Evolutionary conservation across 1,140 invertebrate genomes (phyloP).

Genomic region (Euglossa dilemma): DNA sequence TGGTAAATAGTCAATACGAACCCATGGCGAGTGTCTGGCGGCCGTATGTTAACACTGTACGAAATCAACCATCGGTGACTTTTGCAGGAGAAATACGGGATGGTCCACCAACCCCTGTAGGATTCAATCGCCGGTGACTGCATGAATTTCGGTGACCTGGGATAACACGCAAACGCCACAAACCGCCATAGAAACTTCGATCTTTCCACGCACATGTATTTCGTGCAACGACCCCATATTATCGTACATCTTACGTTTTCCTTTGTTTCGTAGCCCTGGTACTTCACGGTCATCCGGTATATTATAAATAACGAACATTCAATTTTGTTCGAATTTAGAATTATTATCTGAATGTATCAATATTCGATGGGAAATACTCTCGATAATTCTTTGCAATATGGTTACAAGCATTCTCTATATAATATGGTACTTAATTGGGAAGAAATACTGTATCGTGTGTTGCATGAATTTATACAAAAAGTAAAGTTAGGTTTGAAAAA

Average conservation of each 20-base stretch:
- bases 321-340: neutral
- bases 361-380: neutral
- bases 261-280: constrained; percentile 33
- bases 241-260: neutral
- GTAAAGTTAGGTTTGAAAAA: too few species aligned
- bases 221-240: constrained; percentile 55
- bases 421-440: too few species aligned
- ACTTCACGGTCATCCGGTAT: constrained; percentile 68
- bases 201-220: constrained; percentile 48
- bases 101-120: constrained; percentile 90
- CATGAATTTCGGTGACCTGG: constrained; percentile 88
- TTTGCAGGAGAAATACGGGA: constrained; percentile 90
- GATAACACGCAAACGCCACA: constrained; percentile 72
- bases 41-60: constrained; percentile 88
- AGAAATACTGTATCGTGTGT: too few species aligned
- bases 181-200: constrained; percentile 73
- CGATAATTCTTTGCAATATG: too few species aligned
- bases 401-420: too few species aligned
- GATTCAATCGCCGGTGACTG: constrained; percentile 85
- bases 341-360: constrained; percentile 23
- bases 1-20: constrained; percentile 65
- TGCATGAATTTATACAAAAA: too few species aligned
- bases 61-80: constrained; percentile 89
- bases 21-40: constrained; percentile 84
- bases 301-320: neutral